Evolutionary conservation across 2,797 vertebrate genomes (phyloP).

Genomic region (Cyprinella venusta): DNA sequence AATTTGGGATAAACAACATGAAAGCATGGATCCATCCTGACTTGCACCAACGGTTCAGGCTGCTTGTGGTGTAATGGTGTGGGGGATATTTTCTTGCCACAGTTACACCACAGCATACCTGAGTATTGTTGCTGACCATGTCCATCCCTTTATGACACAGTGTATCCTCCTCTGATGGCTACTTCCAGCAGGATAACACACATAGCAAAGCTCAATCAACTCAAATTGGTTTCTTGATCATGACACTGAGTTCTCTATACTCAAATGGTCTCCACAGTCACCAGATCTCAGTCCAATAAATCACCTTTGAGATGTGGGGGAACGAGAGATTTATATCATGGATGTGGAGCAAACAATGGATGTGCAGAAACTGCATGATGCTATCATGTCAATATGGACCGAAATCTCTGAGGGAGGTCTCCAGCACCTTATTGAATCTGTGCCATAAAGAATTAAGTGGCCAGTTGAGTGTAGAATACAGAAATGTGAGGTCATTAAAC

Average conservation of each 20-base stretch:
- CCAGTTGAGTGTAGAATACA: too few species aligned
- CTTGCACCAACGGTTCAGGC: background rate
- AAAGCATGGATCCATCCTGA: background rate
- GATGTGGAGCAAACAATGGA: background rate
- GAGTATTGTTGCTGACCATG: too few species aligned
- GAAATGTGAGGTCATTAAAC: too few species aligned
- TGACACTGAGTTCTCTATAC: background rate
- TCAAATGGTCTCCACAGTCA: background rate
- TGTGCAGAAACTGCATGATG: background rate
- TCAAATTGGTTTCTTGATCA: background rate
- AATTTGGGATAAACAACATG: background rate
- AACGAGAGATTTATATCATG: background rate
- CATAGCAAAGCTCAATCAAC: background rate
- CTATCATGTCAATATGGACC: background rate
- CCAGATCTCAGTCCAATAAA: background rate
- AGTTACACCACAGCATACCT: too few species aligned
- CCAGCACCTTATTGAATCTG: background rate
- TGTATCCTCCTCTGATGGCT: constrained; percentile 44
- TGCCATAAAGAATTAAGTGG: background rate
- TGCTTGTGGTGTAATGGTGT: background rate
- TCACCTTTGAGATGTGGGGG: too few species aligned
- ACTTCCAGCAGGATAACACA: constrained; percentile 50
- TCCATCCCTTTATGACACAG: too few species aligned
- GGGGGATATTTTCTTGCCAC: too few species aligned
- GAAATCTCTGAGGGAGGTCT: background rate